phyloP scores from a whole-genome alignment of 2,888 invertebrate species.

The Dynastes grantii region DNA sequence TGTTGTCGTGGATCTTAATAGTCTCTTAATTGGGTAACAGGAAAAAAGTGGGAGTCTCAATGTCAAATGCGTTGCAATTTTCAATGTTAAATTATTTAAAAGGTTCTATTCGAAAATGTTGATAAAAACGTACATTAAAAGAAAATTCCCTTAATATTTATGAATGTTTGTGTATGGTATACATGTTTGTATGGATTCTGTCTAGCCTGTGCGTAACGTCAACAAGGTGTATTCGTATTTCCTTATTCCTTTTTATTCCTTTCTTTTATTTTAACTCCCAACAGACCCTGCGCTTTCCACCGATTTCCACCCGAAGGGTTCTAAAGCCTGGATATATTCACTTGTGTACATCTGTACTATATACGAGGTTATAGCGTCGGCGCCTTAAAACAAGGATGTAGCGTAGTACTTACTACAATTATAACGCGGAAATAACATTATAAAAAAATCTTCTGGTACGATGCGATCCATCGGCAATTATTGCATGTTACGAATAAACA shows the following conservation, averaged over 20 bases:
- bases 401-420: slow-evolving; percentile 16
- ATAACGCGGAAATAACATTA: slow-evolving; percentile 5
- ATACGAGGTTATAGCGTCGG: slow-evolving; percentile 37
- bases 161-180: slow-evolving; percentile 9
- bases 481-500: slow-evolving; percentile 7
- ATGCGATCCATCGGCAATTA: slow-evolving; percentile 9
- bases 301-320: neutral
- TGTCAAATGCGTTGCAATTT: no score
- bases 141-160: slow-evolving; percentile 27
- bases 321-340: slow-evolving; percentile 31
- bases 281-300: slow-evolving; percentile 39
- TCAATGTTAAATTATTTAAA: no score
- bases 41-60: no score
- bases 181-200: slow-evolving; percentile 26
- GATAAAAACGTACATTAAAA: no score
- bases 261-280: slow-evolving; percentile 39
- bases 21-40: neutral
- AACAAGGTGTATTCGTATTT: neutral
- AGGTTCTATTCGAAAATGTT: no score
- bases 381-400: slow-evolving; percentile 1
- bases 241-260: neutral
- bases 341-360: slow-evolving; percentile 25
- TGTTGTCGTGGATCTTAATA: neutral
- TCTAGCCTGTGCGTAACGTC: neutral
- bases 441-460: neutral